Percentiles rank a stretch among this genome's conserved stretches.
phyloP scores from a whole-genome alignment of 2,888 invertebrate species.

The Pachycephus smyrnensis region DNA sequence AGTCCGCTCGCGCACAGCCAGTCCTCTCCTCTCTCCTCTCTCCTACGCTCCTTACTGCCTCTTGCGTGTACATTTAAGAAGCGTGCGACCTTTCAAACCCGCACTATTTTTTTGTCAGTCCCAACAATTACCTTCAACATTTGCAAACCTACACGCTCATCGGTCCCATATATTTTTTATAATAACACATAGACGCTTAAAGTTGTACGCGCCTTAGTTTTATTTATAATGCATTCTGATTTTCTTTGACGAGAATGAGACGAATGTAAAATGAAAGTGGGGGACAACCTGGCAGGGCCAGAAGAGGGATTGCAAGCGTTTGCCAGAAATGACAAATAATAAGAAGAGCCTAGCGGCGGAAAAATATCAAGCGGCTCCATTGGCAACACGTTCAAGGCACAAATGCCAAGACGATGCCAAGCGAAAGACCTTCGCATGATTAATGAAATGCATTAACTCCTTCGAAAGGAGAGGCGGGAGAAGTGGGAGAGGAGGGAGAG shows the following conservation, averaged over 20 bases:
- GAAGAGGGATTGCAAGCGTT: constrained; percentile 12
- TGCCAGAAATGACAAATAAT: constrained; percentile 54
- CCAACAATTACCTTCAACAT: no score
- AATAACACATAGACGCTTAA: no score
- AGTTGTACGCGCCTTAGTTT: constrained; percentile 13
- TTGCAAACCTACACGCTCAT: no score
- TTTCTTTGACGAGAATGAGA: neutral
- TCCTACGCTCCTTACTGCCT: no score
- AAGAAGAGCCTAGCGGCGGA: constrained; percentile 42
- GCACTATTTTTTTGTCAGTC: no score
- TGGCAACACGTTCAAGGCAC: neutral
- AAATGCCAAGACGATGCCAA: constrained; percentile 14
- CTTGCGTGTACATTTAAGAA: no score
- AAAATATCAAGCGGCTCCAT: constrained; percentile 35
- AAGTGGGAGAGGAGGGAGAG: neutral
- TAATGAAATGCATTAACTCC: constrained; percentile 58
- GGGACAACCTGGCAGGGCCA: neutral
- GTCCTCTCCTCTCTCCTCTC: no score
- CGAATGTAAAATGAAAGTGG: neutral
- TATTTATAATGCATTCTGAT: constrained; percentile 13
- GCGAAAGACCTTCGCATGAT: constrained; percentile 44
- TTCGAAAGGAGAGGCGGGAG: constrained; percentile 15
- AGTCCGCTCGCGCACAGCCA: no score
- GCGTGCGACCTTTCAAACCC: no score
- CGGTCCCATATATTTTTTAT: no score